Conservation (phyloP, 2,113 vertebrate genomes). For the Ictidomys tridecemlineatus region DNA sequence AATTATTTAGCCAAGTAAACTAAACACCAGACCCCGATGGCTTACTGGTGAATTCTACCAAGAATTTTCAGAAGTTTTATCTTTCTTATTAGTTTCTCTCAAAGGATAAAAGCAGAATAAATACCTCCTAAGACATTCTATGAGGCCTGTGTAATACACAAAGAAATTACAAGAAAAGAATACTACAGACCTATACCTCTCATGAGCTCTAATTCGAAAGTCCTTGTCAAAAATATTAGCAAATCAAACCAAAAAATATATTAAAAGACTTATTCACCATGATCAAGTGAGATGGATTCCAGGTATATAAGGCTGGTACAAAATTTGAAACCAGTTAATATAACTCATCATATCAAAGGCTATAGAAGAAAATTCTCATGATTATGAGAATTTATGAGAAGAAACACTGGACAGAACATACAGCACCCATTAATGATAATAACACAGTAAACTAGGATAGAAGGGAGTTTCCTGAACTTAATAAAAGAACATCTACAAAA, state of each 20-base stretch:
- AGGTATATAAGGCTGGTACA: background rate
- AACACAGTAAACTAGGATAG: background rate
- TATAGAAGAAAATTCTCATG: background rate
- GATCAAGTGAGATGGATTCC: too few relatives aligned
- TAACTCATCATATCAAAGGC: background rate
- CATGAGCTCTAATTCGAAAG: too few relatives aligned
- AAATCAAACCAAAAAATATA: too few relatives aligned
- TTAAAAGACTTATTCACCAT: too few relatives aligned
- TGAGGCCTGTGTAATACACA: background rate
- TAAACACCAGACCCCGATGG: background rate
- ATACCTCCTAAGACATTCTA: too few relatives aligned
- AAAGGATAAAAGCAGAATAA: background rate
- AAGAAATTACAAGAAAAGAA: background rate
- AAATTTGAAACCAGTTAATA: too few relatives aligned
- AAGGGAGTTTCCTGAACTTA: background rate
- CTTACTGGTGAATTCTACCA: background rate
- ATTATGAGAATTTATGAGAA: too few relatives aligned
- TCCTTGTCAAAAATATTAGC: too few relatives aligned
- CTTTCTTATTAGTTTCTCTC: background rate
- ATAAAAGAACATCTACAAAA: background rate
- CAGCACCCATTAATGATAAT: background rate
- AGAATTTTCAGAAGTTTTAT: background rate
- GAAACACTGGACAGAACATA: background rate
- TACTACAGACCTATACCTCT: background rate
- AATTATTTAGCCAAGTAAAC: background rate